These are phyloP conservation scores for Mastomys natalensis DNA, from an alignment of 2,113 vertebrate genomes.

Conservation along the genomic window DNA sequence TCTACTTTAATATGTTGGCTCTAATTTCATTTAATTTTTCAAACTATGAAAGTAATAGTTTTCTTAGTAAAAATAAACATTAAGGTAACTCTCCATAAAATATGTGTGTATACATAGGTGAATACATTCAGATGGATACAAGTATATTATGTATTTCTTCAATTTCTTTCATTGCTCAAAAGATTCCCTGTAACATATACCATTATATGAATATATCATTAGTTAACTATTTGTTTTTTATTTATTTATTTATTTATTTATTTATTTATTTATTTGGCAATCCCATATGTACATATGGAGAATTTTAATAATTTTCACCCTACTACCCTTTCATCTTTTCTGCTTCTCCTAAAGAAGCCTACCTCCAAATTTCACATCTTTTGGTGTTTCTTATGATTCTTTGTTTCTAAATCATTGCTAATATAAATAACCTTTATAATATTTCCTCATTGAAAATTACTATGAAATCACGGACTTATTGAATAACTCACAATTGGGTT, in stretches of 20 bases:
- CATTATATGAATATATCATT: not conserved
- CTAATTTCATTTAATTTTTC: not conserved
- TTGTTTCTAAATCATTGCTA: slow-evolving; percentile 3
- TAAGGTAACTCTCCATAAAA: not conserved
- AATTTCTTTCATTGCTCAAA: not conserved
- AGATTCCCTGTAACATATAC: not conserved
- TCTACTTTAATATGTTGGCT: not conserved
- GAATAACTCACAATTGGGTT: not conserved
- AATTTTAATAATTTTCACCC: not conserved
- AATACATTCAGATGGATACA: not conserved
- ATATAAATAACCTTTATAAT: not conserved
- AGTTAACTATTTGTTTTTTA: slow-evolving; percentile 11
- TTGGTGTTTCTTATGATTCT: not conserved
- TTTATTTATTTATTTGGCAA: not conserved
- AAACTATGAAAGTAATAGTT: not conserved
- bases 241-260: not conserved
- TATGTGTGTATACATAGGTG: not conserved
- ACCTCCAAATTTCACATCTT: not conserved
- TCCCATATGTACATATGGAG: not conserved
- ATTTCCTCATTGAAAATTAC: not conserved
- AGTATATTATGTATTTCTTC: not conserved
- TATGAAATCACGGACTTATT: not conserved
- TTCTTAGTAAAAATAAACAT: not conserved
- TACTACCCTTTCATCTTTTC: not conserved
- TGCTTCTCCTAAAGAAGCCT: not conserved